A percentile compares a stretch with the other conserved stretches of the same genome.
Evolutionary conservation across 2,797 vertebrate species (phyloP).

Genomic region (Caiman crocodilus): DNA sequence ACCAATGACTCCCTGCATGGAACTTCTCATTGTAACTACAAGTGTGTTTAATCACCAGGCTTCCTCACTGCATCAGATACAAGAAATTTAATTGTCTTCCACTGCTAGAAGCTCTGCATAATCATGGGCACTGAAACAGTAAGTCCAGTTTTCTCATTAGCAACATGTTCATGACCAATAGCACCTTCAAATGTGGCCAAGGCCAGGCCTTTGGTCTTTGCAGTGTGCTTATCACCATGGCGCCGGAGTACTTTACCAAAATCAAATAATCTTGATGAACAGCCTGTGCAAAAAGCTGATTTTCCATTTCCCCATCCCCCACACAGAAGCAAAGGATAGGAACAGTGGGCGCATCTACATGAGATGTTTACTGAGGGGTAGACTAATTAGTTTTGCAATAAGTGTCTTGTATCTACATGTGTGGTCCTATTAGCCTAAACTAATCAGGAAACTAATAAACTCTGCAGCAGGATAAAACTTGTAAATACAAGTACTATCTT

Average conservation of each 20-base stretch:
- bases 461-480: too few relatives aligned
- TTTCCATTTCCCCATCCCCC: not conserved
- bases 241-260: not conserved
- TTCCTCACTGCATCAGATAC: conserved; percentile 13
- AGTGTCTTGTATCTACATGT: too few relatives aligned
- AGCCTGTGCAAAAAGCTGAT: not conserved
- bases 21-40: not conserved
- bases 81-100: conserved; percentile 32
- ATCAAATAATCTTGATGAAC: not conserved
- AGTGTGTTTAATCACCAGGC: conserved; percentile 24
- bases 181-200: conserved; percentile 44
- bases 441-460: too few relatives aligned
- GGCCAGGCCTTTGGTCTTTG: not conserved
- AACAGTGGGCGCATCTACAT: too few relatives aligned
- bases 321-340: not conserved
- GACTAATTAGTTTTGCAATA: too few relatives aligned
- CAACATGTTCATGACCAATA: not conserved
- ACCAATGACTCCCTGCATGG: conserved; percentile 27
- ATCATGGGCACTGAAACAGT: conserved; percentile 45
- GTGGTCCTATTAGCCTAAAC: too few relatives aligned
- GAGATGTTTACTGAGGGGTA: too few relatives aligned
- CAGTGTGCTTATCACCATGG: not conserved
- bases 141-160: conserved; percentile 55
- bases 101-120: conserved; percentile 40
- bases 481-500: too few relatives aligned